Conservation (phyloP, 2,797 vertebrate species). For the Cephalopachus bancanus region DNA sequence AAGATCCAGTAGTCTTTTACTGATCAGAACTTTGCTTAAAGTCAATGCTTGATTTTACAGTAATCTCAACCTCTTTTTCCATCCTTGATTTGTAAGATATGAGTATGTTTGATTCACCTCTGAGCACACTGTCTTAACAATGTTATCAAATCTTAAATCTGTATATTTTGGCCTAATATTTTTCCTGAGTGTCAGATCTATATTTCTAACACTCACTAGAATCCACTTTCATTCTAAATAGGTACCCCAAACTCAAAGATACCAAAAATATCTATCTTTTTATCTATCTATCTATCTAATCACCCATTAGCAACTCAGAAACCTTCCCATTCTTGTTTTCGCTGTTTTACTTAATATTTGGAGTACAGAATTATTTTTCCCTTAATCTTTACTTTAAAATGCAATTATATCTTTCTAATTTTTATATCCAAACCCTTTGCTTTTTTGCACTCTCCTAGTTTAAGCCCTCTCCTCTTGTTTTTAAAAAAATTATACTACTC, state of each 20-base stretch:
- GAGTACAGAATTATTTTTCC: not conserved
- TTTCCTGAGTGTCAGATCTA: not conserved
- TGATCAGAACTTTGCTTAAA: not conserved
- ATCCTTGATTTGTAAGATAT: not conserved
- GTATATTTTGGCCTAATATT: not conserved
- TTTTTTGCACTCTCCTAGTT: not conserved
- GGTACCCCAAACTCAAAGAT: not conserved
- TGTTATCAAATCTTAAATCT: not conserved
- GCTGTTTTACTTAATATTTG: not conserved
- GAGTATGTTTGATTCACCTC: not conserved
- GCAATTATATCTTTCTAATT: not conserved
- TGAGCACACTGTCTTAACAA: not conserved
- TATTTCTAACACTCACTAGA: not conserved
- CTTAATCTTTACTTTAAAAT: not conserved
- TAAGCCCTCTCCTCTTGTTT: not conserved
- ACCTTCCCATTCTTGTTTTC: not conserved
- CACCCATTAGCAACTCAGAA: not conserved
- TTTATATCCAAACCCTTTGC: not conserved
- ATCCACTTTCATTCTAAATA: not conserved
- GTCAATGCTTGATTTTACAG: not conserved
- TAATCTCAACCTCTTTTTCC: accelerated
- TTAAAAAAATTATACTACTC: not conserved
- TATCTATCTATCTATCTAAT: too few species aligned
- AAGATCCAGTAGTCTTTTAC: not conserved
- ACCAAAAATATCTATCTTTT: not conserved